A percentile compares a stretch with the other conserved stretches of the same genome.
Evolutionary conservation across 1,140 invertebrate genomes (phyloP).

Genomic region (Drosophila busckii): DNA sequence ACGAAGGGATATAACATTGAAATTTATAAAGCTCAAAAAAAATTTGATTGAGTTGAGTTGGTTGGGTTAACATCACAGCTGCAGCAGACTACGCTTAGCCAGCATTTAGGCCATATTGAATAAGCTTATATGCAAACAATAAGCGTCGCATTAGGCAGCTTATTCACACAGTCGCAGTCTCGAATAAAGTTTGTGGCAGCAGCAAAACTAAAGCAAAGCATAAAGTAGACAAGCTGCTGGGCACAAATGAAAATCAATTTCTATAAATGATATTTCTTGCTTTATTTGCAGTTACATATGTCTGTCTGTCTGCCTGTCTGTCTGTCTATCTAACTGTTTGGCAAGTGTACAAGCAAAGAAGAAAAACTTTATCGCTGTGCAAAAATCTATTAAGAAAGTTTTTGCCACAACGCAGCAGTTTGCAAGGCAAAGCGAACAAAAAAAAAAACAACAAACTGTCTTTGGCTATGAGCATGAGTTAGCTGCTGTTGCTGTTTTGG

Average conservation of each 20-base stretch:
- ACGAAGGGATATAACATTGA: no score
- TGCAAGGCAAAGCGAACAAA: no score
- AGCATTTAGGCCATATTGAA: constrained; percentile 37
- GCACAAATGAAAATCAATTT: constrained; percentile 71
- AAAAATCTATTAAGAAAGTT: constrained; percentile 77
- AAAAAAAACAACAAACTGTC: no score
- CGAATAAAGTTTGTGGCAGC: constrained; percentile 25
- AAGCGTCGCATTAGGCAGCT: constrained; percentile 32
- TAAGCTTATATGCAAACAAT: constrained; percentile 45
- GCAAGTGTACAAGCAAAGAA: constrained; percentile 11
- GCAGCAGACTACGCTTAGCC: no score
- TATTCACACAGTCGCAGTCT: not conserved
- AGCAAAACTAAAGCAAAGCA: constrained; percentile 33
- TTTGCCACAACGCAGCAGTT: constrained; percentile 68
- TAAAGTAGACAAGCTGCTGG: constrained; percentile 52
- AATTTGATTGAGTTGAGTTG: no score
- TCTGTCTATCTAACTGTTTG: not conserved
- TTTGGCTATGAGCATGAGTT: constrained; percentile 9
- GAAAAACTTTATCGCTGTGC: constrained; percentile 66
- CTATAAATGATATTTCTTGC: constrained; percentile 45
- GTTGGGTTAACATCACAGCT: no score
- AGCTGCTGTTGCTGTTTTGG: constrained; percentile 8
- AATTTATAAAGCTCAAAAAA: no score
- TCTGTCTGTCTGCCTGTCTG: not conserved
- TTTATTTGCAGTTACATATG: constrained; percentile 27